Evolutionary conservation across 2,113 vertebrate species (phyloP).

Genomic region (Bambusicola thoracicus): DNA sequence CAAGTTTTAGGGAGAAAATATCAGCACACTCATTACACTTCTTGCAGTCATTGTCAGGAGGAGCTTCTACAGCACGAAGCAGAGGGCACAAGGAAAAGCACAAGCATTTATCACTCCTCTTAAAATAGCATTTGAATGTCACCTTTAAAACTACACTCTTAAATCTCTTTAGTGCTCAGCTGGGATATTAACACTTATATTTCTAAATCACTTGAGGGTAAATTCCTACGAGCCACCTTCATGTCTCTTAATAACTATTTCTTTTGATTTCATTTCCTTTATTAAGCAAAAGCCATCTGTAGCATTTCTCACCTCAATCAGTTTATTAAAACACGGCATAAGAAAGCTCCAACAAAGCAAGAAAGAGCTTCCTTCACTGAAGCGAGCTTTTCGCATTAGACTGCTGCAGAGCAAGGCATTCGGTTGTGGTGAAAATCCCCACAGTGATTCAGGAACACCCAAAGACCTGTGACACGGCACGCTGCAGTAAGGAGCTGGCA

Average conservation of each 20-base stretch:
- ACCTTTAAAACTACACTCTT: conserved; percentile 68
- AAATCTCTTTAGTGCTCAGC: conserved; percentile 44
- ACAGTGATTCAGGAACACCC: not conserved
- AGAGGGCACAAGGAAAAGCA: conserved; percentile 61
- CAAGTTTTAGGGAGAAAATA: conserved; percentile 33
- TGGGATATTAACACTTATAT: conserved; percentile 60
- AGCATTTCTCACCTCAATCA: not conserved
- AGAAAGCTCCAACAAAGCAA: not conserved
- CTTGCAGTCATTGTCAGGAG: conserved; percentile 54
- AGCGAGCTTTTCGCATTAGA: not conserved
- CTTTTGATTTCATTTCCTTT: not conserved
- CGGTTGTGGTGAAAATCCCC: not conserved
- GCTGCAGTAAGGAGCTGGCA: not conserved
- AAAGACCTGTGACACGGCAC: not conserved
- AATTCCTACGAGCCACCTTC: conserved; percentile 2
- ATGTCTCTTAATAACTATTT: not conserved
- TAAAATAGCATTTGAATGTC: conserved; percentile 76
- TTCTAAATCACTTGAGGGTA: conserved; percentile 67
- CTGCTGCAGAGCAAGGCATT: not conserved
- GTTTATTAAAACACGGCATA: not conserved
- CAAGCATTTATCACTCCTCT: conserved; percentile 72
- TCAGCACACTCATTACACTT: conserved; percentile 33
- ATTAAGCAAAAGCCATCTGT: conserved; percentile 2
- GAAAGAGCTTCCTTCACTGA: not conserved
- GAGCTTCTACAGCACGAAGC: conserved; percentile 49